Evolutionary conservation across 2,797 vertebrate species (phyloP).

Genomic region (Leptoclinus maculatus): DNA sequence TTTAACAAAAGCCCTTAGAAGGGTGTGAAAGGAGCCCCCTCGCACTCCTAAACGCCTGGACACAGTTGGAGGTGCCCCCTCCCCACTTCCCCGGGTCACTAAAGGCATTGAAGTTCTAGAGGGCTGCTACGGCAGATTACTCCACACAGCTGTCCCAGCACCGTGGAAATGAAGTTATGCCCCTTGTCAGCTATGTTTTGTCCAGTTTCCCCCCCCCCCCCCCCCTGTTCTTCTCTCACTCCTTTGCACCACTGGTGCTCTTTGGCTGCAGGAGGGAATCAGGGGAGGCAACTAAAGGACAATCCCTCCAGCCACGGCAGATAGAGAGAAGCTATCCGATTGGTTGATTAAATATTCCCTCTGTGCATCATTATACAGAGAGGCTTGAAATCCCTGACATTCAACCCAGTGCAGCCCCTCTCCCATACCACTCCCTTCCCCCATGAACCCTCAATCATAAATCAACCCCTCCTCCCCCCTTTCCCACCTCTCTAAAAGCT

Average conservation of each 20-base stretch:
- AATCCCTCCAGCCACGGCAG: conserved; percentile 22
- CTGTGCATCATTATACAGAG: conserved; percentile 65
- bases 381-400: conserved; percentile 62
- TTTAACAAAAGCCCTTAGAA: conserved; percentile 92
- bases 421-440: conserved; percentile 57
- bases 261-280: conserved; percentile 29
- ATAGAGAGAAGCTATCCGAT: conserved; percentile 42
- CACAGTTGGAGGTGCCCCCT: conserved; percentile 91
- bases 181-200: conserved; percentile 91
- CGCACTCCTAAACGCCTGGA: conserved; percentile 88
- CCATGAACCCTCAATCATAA: conserved; percentile 70
- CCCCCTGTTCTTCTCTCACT: conserved; percentile 55
- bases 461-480: conserved; percentile 78
- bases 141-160: conserved; percentile 95
- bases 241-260: conserved; percentile 46
- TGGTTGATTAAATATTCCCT: conserved; percentile 74
- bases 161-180: conserved; percentile 98
- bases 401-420: conserved; percentile 49
- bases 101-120: conserved; percentile 94
- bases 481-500: conserved; percentile 65
- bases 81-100: conserved; percentile 86
- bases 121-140: conserved; percentile 95
- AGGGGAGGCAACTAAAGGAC: conserved; percentile 30
- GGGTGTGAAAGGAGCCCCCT: conserved; percentile 87
- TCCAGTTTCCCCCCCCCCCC: conserved; percentile 58